phyloP scores from a whole-genome alignment of 2,797 vertebrate genomes.

The Silurus lanzhouensis region DNA sequence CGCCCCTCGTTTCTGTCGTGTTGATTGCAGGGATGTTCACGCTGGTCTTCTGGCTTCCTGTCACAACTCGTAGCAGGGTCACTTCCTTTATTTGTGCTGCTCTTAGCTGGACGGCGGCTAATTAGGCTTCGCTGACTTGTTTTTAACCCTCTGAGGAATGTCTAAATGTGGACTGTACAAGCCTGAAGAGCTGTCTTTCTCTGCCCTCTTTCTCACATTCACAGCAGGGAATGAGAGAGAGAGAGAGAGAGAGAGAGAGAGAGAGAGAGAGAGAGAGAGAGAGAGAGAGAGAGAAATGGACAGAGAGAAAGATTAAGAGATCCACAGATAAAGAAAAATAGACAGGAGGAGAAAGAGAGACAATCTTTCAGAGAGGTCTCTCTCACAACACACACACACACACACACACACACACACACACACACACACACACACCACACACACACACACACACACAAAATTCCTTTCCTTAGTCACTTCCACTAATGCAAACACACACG shows the following conservation, averaged over 20 bases:
- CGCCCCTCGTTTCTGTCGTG: neutral
- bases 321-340: slow-evolving; percentile 13
- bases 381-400: neutral
- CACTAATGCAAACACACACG: slow-evolving; percentile 3
- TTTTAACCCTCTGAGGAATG: neutral
- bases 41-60: slow-evolving; percentile 39
- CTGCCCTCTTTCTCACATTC: slow-evolving; percentile 2
- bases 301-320: slow-evolving; percentile 19
- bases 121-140: slow-evolving; percentile 30
- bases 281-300: neutral
- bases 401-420: too few relatives aligned
- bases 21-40: slow-evolving; percentile 19
- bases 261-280: neutral
- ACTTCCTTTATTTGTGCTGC: slow-evolving; percentile 3
- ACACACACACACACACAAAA: neutral
- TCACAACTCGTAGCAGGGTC: slow-evolving; percentile 28
- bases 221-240: neutral
- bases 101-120: slow-evolving; percentile 29
- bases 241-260: neutral
- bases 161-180: slow-evolving; percentile 14
- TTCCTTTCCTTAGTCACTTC: neutral
- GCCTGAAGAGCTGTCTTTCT: neutral
- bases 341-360: slow-evolving; percentile 24
- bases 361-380: neutral
- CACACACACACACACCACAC: too few relatives aligned